phyloP scores from a whole-genome alignment of 2,797 vertebrate species.

The Leucoraja ocellata region DNA sequence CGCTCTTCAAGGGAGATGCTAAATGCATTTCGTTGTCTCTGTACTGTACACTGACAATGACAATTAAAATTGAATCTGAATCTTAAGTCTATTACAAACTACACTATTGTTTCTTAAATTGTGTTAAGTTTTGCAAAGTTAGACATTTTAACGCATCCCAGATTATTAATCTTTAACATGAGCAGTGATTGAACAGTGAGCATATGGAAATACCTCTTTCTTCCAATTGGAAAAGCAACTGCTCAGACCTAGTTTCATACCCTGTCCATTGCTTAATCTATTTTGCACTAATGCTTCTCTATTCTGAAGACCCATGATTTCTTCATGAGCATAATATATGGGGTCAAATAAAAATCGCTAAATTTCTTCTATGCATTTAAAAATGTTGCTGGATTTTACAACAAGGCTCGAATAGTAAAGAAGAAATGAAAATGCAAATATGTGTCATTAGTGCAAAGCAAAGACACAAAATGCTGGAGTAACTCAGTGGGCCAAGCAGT shows the following conservation, averaged over 20 bases:
- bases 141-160: neutral
- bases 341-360: neutral
- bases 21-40: too few species aligned
- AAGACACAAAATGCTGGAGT: too few species aligned
- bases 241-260: neutral
- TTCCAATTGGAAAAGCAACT: too few species aligned
- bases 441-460: neutral
- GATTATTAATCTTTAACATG: neutral
- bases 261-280: neutral
- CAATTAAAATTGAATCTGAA: too few species aligned
- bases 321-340: neutral
- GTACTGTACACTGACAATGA: too few species aligned
- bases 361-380: neutral
- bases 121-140: too few species aligned
- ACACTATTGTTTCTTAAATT: too few species aligned
- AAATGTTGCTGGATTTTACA: neutral
- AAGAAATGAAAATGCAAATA: neutral
- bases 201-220: too few species aligned
- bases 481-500: too few species aligned
- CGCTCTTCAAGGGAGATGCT: too few species aligned
- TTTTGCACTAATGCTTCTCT: neutral
- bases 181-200: too few species aligned
- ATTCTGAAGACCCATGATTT: neutral
- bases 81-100: too few species aligned
- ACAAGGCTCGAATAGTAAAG: neutral